phyloP scores from a whole-genome alignment of 2,113 vertebrate species.

The Campylorhamphus procurvoides region DNA sequence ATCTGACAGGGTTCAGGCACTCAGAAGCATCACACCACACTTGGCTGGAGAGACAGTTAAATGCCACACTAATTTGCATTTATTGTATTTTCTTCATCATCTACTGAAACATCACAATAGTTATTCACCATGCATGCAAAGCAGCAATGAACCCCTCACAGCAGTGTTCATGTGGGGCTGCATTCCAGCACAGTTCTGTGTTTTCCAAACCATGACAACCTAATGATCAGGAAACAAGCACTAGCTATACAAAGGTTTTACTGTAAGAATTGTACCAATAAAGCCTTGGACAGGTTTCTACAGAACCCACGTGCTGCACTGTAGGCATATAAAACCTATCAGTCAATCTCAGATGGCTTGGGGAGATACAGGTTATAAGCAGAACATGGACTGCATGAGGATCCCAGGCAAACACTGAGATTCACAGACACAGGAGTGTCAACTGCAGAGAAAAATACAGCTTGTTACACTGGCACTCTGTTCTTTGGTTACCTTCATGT shows the following conservation, averaged over 20 bases:
- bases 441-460: background rate
- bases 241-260: background rate
- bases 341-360: background rate
- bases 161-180: background rate
- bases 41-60: background rate
- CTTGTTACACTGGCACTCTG: background rate
- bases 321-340: background rate
- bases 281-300: background rate
- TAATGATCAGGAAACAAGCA: background rate
- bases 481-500: background rate
- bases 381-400: background rate
- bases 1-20: background rate
- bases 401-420: background rate
- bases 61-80: background rate
- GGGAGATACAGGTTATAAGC: background rate
- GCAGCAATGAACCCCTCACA: background rate
- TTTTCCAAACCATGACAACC: background rate
- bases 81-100: background rate
- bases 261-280: background rate
- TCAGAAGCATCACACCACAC: background rate
- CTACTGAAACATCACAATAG: background rate
- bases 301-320: accelerated
- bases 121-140: background rate
- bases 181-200: background rate
- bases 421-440: background rate